Conservation (phyloP, 2,888 invertebrate genomes). For the Pristionchus maxplancki region DNA sequence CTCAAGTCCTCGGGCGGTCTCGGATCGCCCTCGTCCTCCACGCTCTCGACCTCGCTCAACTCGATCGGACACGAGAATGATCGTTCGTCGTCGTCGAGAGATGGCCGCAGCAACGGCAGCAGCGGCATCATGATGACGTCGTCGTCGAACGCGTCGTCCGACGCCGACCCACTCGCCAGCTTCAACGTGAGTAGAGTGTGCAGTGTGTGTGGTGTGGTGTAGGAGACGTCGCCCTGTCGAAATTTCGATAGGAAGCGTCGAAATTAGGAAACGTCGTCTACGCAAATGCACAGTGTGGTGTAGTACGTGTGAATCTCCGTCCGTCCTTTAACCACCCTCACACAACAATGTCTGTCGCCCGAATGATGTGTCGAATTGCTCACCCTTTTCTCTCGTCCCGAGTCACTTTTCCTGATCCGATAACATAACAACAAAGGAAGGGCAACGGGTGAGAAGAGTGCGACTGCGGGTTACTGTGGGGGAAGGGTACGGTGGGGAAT, state of each 20-base stretch:
- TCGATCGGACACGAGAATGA: conserved; percentile 61
- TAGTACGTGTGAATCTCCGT: neutral
- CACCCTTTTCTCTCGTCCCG: neutral
- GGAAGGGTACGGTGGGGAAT: neutral
- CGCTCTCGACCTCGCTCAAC: conserved; percentile 61
- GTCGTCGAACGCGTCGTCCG: conserved; percentile 63
- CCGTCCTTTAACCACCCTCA: conserved; percentile 36
- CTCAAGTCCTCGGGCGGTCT: conserved; percentile 54
- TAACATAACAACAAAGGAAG: conserved; percentile 27
- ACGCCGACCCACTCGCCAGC: conserved; percentile 55
- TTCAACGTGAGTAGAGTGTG: conserved; percentile 35
- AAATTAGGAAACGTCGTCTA: neutral
- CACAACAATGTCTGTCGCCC: neutral
- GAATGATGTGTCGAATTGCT: neutral
- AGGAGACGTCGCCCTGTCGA: neutral
- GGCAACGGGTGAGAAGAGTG: conserved; percentile 8
- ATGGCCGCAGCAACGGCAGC: neutral
- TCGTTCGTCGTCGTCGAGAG: conserved; percentile 8
- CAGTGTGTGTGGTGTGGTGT: neutral
- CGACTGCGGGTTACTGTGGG: neutral
- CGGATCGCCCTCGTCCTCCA: conserved; percentile 32
- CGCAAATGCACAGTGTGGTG: neutral
- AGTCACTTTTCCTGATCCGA: neutral
- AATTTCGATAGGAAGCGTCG: neutral
- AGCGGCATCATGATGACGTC: neutral